These are phyloP conservation scores for Sceliomorpha sp. DNA, from an alignment of 2,888 invertebrate genomes.

Conservation along the genomic window DNA sequence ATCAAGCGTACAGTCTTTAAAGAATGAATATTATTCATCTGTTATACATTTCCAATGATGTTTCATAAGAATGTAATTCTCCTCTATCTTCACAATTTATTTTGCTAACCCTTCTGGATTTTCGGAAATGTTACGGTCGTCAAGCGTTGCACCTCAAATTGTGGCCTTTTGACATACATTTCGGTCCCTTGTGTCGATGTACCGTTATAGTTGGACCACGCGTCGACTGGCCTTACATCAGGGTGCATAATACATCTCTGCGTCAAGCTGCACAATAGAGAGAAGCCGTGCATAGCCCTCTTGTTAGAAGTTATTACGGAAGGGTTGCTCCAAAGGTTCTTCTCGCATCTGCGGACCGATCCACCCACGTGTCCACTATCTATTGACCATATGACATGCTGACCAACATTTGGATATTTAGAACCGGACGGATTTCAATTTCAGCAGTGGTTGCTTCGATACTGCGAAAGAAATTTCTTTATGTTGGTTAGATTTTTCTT, in stretches of 20 bases:
- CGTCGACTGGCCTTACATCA: constrained; percentile 56
- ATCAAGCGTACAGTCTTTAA: no score
- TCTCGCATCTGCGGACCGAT: constrained; percentile 71
- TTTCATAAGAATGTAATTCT: no score
- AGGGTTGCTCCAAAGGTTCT: constrained; percentile 72
- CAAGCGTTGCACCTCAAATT: constrained; percentile 56
- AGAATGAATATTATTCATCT: no score
- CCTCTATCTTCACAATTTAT: background rate
- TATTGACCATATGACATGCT: constrained; percentile 80
- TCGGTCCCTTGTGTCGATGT: constrained; percentile 58
- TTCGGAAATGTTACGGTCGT: constrained; percentile 19
- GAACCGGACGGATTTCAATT: constrained; percentile 36
- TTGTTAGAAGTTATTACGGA: constrained; percentile 75
- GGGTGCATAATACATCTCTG: constrained; percentile 70
- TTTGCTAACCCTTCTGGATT: background rate
- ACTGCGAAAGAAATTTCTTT: constrained; percentile 38
- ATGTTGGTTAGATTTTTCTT: constrained; percentile 25
- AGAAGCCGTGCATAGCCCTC: constrained; percentile 64
- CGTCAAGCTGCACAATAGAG: constrained; percentile 65
- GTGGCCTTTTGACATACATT: constrained; percentile 73
- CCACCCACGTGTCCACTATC: constrained; percentile 67
- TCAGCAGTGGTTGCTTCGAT: constrained; percentile 42
- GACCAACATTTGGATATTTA: constrained; percentile 76
- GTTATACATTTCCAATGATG: no score
- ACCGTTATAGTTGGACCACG: constrained; percentile 71